A percentile compares a stretch with the other conserved stretches of the same genome.
These are phyloP conservation scores for Elgonia sp. DNA, from an alignment of 2,888 invertebrate genomes.

Conservation along the genomic window DNA sequence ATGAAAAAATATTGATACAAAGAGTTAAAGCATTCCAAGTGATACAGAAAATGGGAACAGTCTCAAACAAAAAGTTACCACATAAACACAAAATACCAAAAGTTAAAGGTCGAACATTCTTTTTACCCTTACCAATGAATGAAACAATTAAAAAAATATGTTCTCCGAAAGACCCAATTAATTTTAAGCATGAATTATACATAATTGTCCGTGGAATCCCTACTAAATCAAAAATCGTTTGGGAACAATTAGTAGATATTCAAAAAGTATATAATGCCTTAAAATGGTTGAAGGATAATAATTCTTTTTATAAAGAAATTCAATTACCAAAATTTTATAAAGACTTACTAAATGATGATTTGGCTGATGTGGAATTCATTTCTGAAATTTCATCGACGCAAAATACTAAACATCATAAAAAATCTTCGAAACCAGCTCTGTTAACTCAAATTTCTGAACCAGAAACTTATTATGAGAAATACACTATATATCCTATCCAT, in stretches of 20 bases:
- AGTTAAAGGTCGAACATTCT: too few species aligned
- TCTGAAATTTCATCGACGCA: too few species aligned
- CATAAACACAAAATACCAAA: constrained; percentile 78
- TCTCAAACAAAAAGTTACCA: constrained; percentile 80
- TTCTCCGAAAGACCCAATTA: constrained; percentile 77
- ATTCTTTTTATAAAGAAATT: too few species aligned
- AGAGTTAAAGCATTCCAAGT: constrained; percentile 83
- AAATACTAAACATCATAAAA: too few species aligned
- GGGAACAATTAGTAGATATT: constrained; percentile 80
- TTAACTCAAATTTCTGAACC: background rate
- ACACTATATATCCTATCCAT: background rate
- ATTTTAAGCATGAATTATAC: constrained; percentile 79
- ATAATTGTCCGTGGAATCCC: constrained; percentile 81
- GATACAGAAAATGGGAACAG: constrained; percentile 80
- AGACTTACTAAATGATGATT: too few species aligned
- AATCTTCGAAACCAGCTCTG: too few species aligned
- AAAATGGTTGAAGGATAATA: too few species aligned
- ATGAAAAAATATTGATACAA: too few species aligned
- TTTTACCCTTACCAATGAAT: constrained; percentile 82
- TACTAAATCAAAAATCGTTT: constrained; percentile 76
- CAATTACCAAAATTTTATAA: too few species aligned
- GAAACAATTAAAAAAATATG: constrained; percentile 82
- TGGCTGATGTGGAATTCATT: too few species aligned
- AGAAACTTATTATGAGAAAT: background rate
- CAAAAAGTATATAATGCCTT: too few species aligned